Percentiles rank a stretch among this genome's conserved stretches.
Conservation (phyloP, 2,888 invertebrate genomes). For the Nomada goodeniana region DNA sequence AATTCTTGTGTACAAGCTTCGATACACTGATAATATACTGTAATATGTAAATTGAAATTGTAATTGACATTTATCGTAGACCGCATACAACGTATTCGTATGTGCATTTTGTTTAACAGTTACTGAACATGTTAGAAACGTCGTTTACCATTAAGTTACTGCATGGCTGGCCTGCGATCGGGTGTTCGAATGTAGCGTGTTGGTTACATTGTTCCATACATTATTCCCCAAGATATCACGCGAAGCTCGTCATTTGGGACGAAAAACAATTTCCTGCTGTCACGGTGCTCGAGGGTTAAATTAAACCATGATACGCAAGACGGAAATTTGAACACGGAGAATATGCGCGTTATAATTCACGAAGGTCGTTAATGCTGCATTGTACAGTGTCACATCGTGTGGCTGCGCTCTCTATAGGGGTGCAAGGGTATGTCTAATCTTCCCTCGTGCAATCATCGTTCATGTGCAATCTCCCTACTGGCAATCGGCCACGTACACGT, state of each 20-base stretch:
- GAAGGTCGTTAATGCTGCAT: slow-evolving; percentile 56
- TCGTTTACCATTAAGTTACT: too few species aligned
- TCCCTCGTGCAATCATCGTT: slow-evolving; percentile 38
- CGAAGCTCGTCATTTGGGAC: background rate
- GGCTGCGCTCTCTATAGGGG: slow-evolving; percentile 35
- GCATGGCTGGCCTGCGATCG: too few species aligned
- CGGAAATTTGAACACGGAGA: slow-evolving; percentile 34
- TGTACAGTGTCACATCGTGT: slow-evolving; percentile 57
- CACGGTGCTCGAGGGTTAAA: background rate
- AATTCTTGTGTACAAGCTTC: slow-evolving; percentile 17
- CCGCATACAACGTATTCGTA: too few species aligned
- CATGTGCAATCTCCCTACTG: slow-evolving; percentile 35
- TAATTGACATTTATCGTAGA: background rate
- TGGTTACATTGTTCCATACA: too few species aligned
- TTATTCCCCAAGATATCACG: too few species aligned
- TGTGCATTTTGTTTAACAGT: too few species aligned
- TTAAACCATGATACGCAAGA: slow-evolving; percentile 24
- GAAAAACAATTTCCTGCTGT: background rate
- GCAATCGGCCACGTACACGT: slow-evolving; percentile 44
- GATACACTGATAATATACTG: background rate
- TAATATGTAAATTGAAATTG: background rate
- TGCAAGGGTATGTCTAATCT: slow-evolving; percentile 57
- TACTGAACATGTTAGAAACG: too few species aligned
- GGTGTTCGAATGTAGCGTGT: too few species aligned
- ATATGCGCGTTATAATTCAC: slow-evolving; percentile 53